Base-by-base conservation (phyloP, 2,113 vertebrate genomes). In the Microtus oregoni region DNA sequence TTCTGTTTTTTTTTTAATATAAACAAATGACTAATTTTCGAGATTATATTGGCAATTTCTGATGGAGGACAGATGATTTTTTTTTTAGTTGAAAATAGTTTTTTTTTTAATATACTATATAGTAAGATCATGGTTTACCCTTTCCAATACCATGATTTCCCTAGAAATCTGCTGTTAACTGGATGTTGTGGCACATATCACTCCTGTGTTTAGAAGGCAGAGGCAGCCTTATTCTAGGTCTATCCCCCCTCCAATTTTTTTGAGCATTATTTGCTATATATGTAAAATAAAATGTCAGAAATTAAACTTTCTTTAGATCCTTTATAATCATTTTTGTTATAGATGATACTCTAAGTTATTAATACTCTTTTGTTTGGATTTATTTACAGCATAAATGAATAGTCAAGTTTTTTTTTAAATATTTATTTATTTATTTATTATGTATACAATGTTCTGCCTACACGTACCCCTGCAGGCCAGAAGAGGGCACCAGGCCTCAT, bases 21-120 rank as follows among this genome's bases (percentile, higher is more conserved):
- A 76, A 91, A 70, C 47, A 86, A 96, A 78, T 55, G 19, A 3
- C 61, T n/a, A 86, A 12, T 35, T 94, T 94, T 81, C 30, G 70
- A 94, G 22, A 72, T 61, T 86, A n/a, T 50, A 28, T 90, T 9
- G 32, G 10, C 28, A 89, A 22, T 67, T 86, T 94, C 47, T 91
- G 11, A 68, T 86, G 61, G 38, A 96, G 65, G 79, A 68, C 83
- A 88, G 47, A 72, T 90, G 41, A 41, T 73, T 83, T 90, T 52
- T 89, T 92, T 73, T 20, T 13, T 2, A 73, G 9, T 22, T 73
- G n/a, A 73, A 72, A 73, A 38, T 72, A 72, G 19, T 38, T 73
- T 73, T n/a, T 72, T 9, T n/a, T 52, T 44, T 44, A 52, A 22
- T 38, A 73, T 30, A 30, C 55, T 30, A 73, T 24, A 38, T 38